Base-by-base conservation (phyloP, 2,888 invertebrate species). In the Xylocampa areola region DNA sequence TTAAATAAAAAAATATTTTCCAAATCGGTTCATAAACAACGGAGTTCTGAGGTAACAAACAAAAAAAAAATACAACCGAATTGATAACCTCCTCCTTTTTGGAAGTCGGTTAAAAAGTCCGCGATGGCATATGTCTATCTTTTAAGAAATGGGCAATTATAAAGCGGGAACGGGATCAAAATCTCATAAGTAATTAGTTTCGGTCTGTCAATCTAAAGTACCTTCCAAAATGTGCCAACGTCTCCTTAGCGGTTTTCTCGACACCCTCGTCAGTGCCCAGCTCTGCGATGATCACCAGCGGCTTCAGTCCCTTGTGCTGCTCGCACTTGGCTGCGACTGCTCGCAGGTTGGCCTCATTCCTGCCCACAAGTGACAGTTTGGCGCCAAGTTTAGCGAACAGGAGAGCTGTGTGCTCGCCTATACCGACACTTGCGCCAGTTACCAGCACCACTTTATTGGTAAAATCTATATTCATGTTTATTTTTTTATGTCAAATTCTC, bases 381-480 rank as follows among this genome's bases (percentile, higher is more conserved):
- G 84, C 85, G 8, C 79, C 77, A 49, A 67, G 73, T 45, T 74
- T 63, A 0, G 81, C 81, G 29, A 82, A 81, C 55, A 80, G 44
- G 7, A 80, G 27, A 5, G 82, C 82, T 1, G 71, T 81, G 3
- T 79, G 63, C 44, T 79, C 79, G 0, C 84, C 84, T 3, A 84
- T 81, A 0, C 84, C 85, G 0, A 79, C 78, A 48, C 84, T 83
- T 0, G 83, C 84, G n/a, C 85, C 85, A 0, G 81, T 85, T 33
- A 85, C 79, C 11, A 85, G 35, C 33, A 81, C 81, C 0, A 83
- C 81, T 73, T 82, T 83, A 16, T 69, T 57, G 0, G 74, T 47
- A 44, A 84, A 82, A 48, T 77, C 62, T 14, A 21, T 13, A 2
- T 21, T 11, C 37, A 30, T 39, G 1, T 1, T 11, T 13, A 29